Evolutionary conservation across 2,113 vertebrate genomes (phyloP), one percentile per base, ranked within the genome.

Genomic region (Sphyrna mokarran): DNA sequence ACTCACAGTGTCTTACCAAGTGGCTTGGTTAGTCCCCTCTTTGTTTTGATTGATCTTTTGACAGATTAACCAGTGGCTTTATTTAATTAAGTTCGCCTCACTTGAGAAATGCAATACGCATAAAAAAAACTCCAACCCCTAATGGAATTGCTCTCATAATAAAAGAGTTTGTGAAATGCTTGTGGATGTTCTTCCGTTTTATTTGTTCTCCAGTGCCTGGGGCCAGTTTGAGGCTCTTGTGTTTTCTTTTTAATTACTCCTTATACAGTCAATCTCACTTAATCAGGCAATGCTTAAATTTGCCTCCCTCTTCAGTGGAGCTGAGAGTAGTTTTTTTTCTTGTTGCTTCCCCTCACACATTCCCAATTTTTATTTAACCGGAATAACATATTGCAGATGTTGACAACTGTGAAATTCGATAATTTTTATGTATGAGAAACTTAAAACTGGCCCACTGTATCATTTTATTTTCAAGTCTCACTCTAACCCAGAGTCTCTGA

Each of bases 31-130:
- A 61, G 87, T 33, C 26, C 54, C 87, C 48, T 61, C 54, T 90
- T 90, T 90, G 87, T 33, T 90, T 90, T 61, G 87, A 90, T 90
- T 61, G 87, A 90, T 90, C 87, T 90, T 90, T 90, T 90, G 87
- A 61, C 54, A 90, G 87, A 90, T 89, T 89, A 89, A 89, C 86
- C 86, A 89, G 86, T 89, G 86, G 43, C 54, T 90, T 90, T 90
- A 90, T 90, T 90, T 90, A 90, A 90, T 90, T 90, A 90, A 61
- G 54, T 90, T 61, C 87, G 29, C 87, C 54, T 90, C 54, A 90
- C 87, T 61, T 90, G 87, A 90, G 87, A 90, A 58, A 90, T 90
- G 54, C 48, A 90, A 61, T 90, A 16, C 87, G 3, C 10, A 61
- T 6, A 13, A 58, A 9, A 90, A 61, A 83, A 83, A 40, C 37